Evolutionary conservation across 2,888 invertebrate genomes (phyloP), one percentile per base, ranked within the genome.

Genomic region (Zeuzera pyrina): DNA sequence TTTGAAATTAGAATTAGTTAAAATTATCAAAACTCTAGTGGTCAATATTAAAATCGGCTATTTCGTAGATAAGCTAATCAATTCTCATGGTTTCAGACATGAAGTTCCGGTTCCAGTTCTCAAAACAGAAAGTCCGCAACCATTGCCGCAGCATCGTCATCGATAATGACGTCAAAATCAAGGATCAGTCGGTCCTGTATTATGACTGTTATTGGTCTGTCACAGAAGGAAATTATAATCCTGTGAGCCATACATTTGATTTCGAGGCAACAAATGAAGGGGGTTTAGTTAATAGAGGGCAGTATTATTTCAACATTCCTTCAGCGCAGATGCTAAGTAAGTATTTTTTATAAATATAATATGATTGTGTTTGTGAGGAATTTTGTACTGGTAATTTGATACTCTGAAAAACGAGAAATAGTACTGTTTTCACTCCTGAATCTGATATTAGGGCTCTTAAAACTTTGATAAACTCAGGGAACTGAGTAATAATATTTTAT

Each of bases 181-280:
- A 76, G 21, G 77, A 77, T 21, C 65, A 67, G 4, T 81, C 81
- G 0, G 69, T 79, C 1, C 42, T 83, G 7, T 83, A 77, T 43
- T 81, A 83, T 32, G 77, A 83, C 34, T 83, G 83, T 35, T 81
- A 74, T 37, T 79, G 79, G 81, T 62, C 73, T 0, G 44, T 52
- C 10, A 62, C 63, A 0, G 67, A 71, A 11, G 48, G 45, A 0
- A 64, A 62, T 3, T 59, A 50, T 8, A 63, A 63, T 7, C 71
- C 70, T 0, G 71, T 65, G 32, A 76, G 71, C 19, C 72, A 76
- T 13, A 65, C 68, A 2, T 45, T 81, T 2, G 79, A 83, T 47
- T 81, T 79, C 38, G 77, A 78, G 34, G 81, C 81, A 0, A 60
- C 67, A 0, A n/a, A n/a, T n/a, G 69, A 69, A 15, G 76, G 73